A percentile compares a stretch with the other conserved stretches of the same genome.
Conservation (phyloP, 1,140 invertebrate species). For the Drosophila pseudoananassae region DNA sequence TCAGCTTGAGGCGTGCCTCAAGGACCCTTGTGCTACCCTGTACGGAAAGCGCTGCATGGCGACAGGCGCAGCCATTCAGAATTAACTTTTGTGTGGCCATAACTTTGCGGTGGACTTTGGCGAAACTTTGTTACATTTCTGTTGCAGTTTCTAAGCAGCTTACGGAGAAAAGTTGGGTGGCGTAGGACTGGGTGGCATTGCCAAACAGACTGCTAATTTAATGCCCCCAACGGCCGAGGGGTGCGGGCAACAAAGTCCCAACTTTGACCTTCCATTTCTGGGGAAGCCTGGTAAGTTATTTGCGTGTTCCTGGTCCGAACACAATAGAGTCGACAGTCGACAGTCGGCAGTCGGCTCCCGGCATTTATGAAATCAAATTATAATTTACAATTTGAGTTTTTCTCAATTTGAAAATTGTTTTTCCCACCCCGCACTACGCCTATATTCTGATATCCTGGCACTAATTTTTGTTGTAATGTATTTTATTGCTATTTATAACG, state of each 20-base stretch:
- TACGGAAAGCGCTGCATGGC: constrained; percentile 50
- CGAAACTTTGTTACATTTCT: constrained; percentile 66
- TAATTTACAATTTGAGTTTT: constrained; percentile 51
- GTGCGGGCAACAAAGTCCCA: constrained; percentile 9
- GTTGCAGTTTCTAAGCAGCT: constrained; percentile 55
- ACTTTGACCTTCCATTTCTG: constrained; percentile 40
- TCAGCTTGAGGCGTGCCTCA: neutral
- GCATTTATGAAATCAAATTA: constrained; percentile 60
- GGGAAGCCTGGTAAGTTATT: constrained; percentile 42
- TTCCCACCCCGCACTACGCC: neutral
- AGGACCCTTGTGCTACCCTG: constrained; percentile 12
- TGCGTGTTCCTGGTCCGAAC: constrained; percentile 37
- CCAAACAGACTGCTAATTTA: constrained; percentile 52
- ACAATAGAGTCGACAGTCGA: constrained; percentile 37
- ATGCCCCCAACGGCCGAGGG: constrained; percentile 16
- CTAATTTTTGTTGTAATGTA: constrained; percentile 9
- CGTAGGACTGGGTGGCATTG: neutral
- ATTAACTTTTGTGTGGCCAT: constrained; percentile 65
- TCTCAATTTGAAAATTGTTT: constrained; percentile 58
- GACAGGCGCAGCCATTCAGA: constrained; percentile 39
- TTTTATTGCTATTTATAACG: constrained; percentile 75
- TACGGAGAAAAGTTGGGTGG: constrained; percentile 41
- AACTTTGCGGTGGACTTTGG: constrained; percentile 59
- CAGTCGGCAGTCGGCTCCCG: neutral
- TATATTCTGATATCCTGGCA: neutral